Evolutionary conservation across 2,113 vertebrate species (phyloP).

Genomic region (Peromyscus californicus): DNA sequence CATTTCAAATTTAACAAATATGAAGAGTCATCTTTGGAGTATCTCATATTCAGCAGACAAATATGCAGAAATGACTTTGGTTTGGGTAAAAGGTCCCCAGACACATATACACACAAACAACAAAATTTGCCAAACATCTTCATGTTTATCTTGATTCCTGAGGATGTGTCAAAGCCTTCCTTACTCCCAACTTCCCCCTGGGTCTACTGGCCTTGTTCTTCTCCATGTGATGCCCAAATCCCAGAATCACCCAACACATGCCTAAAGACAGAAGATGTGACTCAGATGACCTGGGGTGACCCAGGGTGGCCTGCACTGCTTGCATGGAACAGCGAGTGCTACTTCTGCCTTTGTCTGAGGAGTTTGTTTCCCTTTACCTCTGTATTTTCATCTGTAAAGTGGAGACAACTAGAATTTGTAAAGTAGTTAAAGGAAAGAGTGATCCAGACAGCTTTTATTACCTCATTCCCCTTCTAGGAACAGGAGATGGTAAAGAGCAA

Average conservation of each 20-base stretch:
- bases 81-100: slow-evolving; percentile 53
- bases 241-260: not conserved
- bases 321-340: accelerated
- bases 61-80: slow-evolving; percentile 65
- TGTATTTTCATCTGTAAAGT: not conserved
- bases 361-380: not conserved
- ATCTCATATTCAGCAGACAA: slow-evolving; percentile 70
- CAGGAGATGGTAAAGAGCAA: not conserved
- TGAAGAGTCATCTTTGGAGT: slow-evolving; percentile 47
- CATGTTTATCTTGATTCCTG: not conserved
- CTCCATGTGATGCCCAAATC: not conserved
- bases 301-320: not conserved
- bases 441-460: not conserved
- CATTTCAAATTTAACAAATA: slow-evolving; percentile 68
- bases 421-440: not conserved
- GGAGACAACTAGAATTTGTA: not conserved
- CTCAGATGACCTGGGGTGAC: not conserved
- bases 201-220: not conserved
- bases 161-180: not conserved
- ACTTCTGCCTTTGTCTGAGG: not conserved
- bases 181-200: not conserved
- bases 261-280: not conserved
- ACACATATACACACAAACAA: not conserved
- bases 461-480: not conserved
- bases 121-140: not conserved